Evolutionary conservation across 2,797 vertebrate species (phyloP).

Genomic region (Siniperca undulata): DNA sequence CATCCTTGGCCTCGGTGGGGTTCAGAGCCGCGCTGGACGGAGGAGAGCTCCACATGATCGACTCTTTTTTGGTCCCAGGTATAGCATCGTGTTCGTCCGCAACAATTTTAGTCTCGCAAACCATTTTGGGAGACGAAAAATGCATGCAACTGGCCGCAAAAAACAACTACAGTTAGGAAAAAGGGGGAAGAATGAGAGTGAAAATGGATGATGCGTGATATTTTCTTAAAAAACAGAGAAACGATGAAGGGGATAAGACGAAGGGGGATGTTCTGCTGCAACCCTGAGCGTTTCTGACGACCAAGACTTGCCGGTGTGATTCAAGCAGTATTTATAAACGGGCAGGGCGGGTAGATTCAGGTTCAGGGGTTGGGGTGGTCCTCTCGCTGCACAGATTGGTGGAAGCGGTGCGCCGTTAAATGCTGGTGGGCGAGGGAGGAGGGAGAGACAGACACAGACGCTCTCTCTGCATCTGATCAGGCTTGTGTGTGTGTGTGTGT

Average conservation of each 20-base stretch:
- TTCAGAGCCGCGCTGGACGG: conserved; percentile 71
- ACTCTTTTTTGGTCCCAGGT: conserved; percentile 92
- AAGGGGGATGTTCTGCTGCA: conserved; percentile 84
- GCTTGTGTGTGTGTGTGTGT: conserved; percentile 39
- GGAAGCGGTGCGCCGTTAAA: conserved; percentile 84
- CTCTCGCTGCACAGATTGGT: conserved; percentile 88
- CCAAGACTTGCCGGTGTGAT: conserved; percentile 88
- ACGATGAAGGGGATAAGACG: conserved; percentile 79
- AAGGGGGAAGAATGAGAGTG: conserved; percentile 25
- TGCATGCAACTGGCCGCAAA: conserved; percentile 92
- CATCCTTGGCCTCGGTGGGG: conserved; percentile 81
- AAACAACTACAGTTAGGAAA: conserved; percentile 72
- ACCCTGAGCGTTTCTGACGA: conserved; percentile 88
- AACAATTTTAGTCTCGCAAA: conserved; percentile 99
- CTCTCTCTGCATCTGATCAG: conserved; percentile 41
- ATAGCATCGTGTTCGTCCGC: conserved; percentile 94
- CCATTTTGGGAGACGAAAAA: conserved; percentile 97
- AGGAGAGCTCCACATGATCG: conserved; percentile 91
- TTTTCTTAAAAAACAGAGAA: conserved; percentile 80
- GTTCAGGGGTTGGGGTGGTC: conserved; percentile 88
- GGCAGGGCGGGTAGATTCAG: conserved; percentile 84
- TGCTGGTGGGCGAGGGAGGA: conserved; percentile 75
- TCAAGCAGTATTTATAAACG: conserved; percentile 92
- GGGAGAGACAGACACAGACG: conserved; percentile 61
- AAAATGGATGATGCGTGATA: conserved; percentile 68